A percentile compares a stretch with the other conserved stretches of the same genome.
Conservation (phyloP, 2,888 invertebrate species). For the Tryphoninae sp. region DNA sequence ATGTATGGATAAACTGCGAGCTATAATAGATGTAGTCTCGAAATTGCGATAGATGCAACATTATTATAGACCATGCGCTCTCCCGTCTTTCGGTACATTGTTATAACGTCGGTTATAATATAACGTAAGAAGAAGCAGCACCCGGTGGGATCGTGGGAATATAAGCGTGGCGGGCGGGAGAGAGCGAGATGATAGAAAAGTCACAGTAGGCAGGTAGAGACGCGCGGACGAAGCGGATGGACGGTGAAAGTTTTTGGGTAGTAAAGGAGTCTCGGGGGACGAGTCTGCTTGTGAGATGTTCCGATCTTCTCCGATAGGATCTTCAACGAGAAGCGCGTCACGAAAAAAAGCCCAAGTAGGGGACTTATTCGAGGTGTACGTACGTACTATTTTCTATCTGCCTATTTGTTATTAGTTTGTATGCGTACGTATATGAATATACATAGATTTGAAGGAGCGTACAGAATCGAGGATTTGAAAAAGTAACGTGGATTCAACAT, state of each 20-base stretch:
- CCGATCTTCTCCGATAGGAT: conserved; percentile 63
- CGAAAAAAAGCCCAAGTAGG: not conserved
- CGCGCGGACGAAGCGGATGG: conserved; percentile 61
- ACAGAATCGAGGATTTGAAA: no score
- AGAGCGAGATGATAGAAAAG: conserved; percentile 1
- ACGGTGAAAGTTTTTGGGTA: conserved; percentile 66
- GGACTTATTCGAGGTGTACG: conserved; percentile 30
- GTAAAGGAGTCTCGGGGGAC: conserved; percentile 57
- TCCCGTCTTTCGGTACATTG: not conserved
- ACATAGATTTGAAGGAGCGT: no score
- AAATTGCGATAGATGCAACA: not conserved
- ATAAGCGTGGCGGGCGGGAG: conserved; percentile 28
- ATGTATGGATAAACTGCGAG: not conserved
- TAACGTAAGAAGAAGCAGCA: conserved; percentile 46
- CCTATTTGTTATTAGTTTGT: not conserved
- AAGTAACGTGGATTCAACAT: no score
- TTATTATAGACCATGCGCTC: not conserved
- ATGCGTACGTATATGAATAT: no score
- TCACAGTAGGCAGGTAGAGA: conserved; percentile 36
- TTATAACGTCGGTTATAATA: conserved; percentile 44
- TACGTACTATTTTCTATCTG: conserved; percentile 27
- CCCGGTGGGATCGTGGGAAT: conserved; percentile 54
- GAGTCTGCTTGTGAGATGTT: conserved; percentile 40
- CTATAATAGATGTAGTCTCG: not conserved
- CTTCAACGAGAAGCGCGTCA: conserved; percentile 55